Evolutionary conservation across 2,888 invertebrate genomes (phyloP).

Genomic region (Gandaritis pyraliata): DNA sequence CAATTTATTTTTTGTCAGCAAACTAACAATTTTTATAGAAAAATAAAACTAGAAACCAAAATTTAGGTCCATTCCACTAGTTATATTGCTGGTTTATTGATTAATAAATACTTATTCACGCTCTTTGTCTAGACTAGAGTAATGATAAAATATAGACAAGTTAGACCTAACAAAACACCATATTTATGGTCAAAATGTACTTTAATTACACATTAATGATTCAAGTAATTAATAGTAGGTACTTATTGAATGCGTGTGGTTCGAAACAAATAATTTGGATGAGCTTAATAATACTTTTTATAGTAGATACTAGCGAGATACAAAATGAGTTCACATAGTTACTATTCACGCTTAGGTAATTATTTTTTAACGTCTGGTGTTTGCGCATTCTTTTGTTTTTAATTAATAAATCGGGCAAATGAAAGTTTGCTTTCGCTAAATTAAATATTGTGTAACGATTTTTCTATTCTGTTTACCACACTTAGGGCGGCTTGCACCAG

Average conservation of each 20-base stretch:
- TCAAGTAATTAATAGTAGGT: constrained; percentile 36
- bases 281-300: constrained; percentile 35
- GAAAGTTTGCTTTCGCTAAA: background rate
- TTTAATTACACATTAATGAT: constrained; percentile 30
- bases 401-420: constrained; percentile 12
- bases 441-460: background rate
- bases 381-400: constrained; percentile 12
- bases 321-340: constrained; percentile 25
- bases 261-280: constrained; percentile 37
- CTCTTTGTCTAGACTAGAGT: too few species aligned
- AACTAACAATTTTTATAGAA: too few species aligned
- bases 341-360: constrained; percentile 20
- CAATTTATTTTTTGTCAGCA: too few species aligned
- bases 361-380: constrained; percentile 15
- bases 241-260: constrained; percentile 28
- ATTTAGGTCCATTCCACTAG: too few species aligned
- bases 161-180: too few species aligned
- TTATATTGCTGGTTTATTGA: too few species aligned
- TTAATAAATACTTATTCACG: too few species aligned
- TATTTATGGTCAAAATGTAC: background rate
- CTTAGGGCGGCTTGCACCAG: too few species aligned
- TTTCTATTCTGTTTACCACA: too few species aligned
- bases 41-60: too few species aligned
- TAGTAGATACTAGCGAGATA: constrained; percentile 10
- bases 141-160: too few species aligned